phyloP scores from a whole-genome alignment of 2,888 invertebrate species.

The Phalangium opilio region DNA sequence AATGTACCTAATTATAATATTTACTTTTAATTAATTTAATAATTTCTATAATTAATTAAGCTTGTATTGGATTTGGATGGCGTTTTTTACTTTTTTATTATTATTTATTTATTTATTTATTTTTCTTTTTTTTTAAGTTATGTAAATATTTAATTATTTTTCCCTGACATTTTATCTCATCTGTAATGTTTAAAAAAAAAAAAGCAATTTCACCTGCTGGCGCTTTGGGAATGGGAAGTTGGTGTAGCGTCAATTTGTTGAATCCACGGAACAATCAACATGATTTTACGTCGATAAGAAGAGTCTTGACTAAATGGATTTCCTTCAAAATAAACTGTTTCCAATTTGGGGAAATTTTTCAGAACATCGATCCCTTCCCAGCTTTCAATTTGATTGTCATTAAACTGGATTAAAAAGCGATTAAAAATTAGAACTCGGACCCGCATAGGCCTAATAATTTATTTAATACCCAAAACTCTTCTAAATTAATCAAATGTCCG shows the following conservation, averaged over 20 bases:
- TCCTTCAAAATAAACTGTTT: constrained; percentile 80
- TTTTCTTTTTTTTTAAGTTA: no score
- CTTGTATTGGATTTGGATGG: no score
- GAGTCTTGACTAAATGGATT: constrained; percentile 75
- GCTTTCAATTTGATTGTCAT: constrained; percentile 32
- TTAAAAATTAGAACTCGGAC: neutral
- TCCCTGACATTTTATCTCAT: no score
- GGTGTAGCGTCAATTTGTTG: constrained; percentile 85
- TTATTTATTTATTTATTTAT: no score
- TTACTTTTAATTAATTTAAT: no score
- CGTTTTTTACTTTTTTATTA: no score
- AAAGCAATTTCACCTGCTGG: no score
- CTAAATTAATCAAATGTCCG: constrained; percentile 53
- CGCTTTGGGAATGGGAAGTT: no score
- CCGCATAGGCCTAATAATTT: neutral
- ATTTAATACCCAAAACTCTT: constrained; percentile 80
- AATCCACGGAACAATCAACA: constrained; percentile 65
- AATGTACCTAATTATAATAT: no score
- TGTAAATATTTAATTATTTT: no score
- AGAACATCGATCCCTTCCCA: constrained; percentile 72
- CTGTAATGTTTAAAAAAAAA: no score
- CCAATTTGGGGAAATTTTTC: constrained; percentile 33
- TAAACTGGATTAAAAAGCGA: constrained; percentile 11
- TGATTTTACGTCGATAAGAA: constrained; percentile 79
- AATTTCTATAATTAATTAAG: no score